These are phyloP conservation scores for Beroe ovata DNA, from an alignment of 37 sponge, comb jelly and placozoan genomes.

Conservation along the genomic window DNA sequence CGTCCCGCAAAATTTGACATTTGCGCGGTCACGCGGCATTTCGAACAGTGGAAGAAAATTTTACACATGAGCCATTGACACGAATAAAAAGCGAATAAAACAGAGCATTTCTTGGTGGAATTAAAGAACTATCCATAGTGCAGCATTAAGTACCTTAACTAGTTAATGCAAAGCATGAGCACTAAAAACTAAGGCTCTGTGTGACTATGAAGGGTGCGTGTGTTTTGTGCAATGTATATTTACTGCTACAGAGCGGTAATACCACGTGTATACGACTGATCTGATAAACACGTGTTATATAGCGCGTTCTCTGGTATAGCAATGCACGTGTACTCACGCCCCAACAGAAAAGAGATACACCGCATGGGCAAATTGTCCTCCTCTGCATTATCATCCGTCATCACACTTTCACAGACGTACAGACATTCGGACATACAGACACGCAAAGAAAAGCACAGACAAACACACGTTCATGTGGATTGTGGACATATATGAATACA, in stretches of 20 bases:
- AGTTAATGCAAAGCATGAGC: slow-evolving; percentile 31
- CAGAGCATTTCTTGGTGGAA: slow-evolving; percentile 7
- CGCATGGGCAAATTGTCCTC: not conserved
- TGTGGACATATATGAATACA: no score
- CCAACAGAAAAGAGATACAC: not conserved
- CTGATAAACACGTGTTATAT: slow-evolving; percentile 6
- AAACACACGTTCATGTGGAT: no score
- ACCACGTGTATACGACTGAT: not conserved
- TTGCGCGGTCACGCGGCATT: slow-evolving; percentile 24
- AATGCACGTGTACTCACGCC: not conserved
- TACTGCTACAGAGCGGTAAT: no score
- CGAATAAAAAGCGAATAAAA: not conserved
- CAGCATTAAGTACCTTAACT: slow-evolving; percentile 11
- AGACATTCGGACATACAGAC: no score
- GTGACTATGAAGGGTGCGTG: no score
- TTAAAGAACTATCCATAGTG: slow-evolving; percentile 22
- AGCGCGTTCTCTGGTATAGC: not conserved
- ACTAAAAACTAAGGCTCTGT: no score
- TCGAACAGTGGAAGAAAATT: not conserved
- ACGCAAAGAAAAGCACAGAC: no score
- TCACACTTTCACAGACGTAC: no score
- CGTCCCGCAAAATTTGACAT: not conserved
- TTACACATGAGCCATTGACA: slow-evolving; percentile 42
- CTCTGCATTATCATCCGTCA: no score
- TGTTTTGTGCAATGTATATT: no score